phyloP scores from a whole-genome alignment of 2,888 invertebrate genomes.

The Andrena chrysosceles region DNA sequence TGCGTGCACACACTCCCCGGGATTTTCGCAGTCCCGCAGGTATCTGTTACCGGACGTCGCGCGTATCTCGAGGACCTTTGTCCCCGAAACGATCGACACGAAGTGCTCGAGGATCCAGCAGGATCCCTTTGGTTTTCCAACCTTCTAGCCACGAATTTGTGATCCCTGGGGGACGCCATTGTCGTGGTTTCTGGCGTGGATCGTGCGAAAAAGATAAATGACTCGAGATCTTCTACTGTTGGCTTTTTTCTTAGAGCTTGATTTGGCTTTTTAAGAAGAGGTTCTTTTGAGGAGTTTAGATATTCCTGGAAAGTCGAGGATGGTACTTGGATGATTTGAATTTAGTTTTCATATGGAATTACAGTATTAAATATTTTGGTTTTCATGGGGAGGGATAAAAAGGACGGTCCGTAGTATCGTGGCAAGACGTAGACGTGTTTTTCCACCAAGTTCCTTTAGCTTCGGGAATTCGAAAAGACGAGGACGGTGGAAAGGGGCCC shows the following conservation, averaged over 20 bases:
- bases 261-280: too few relatives aligned
- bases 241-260: background rate
- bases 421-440: conserved; percentile 38
- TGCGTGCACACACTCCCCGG: background rate
- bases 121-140: conserved; percentile 12
- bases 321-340: too few relatives aligned
- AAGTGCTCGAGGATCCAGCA: conserved; percentile 27
- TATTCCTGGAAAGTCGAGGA: too few relatives aligned
- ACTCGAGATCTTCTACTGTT: background rate
- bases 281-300: too few relatives aligned
- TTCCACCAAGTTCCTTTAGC: conserved; percentile 14
- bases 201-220: conserved; percentile 54
- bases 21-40: conserved; percentile 8
- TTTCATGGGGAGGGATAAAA: background rate
- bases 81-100: conserved; percentile 39
- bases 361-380: background rate
- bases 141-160: conserved; percentile 37
- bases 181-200: conserved; percentile 10
- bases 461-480: conserved; percentile 59
- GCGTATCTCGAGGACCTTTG: conserved; percentile 26
- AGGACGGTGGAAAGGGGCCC: conserved; percentile 48
- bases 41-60: conserved; percentile 17
- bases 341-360: too few relatives aligned
- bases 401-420: background rate
- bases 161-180: conserved; percentile 30